phyloP scores from a whole-genome alignment of 2,888 invertebrate species.

The Choristoneura rosaceana region DNA sequence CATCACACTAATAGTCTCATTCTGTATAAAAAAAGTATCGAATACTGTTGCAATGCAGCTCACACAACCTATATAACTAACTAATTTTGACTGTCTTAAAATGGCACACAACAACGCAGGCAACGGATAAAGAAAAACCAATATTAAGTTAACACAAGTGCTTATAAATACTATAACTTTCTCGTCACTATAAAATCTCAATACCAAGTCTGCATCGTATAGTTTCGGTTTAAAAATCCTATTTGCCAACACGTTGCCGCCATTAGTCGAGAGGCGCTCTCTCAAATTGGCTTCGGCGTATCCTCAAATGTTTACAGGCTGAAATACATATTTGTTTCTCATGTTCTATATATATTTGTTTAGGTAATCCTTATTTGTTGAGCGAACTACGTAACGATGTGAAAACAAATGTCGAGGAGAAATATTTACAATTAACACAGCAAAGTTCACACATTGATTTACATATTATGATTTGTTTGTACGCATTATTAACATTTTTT shows the following conservation, averaged over 20 bases:
- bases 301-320: constrained; percentile 28
- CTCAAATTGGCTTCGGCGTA: constrained; percentile 9
- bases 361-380: constrained; percentile 40
- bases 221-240: neutral
- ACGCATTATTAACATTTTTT: too few relatives aligned
- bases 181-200: neutral
- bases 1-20: too few relatives aligned
- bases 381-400: constrained; percentile 40
- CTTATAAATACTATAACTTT: too few relatives aligned
- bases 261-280: neutral
- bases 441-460: neutral
- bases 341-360: constrained; percentile 29
- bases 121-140: too few relatives aligned
- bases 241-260: neutral
- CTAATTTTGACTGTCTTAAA: too few relatives aligned
- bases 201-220: neutral
- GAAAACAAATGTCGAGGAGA: constrained; percentile 29
- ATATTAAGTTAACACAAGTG: too few relatives aligned
- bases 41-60: too few relatives aligned
- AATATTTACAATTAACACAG: constrained; percentile 12
- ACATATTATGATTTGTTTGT: neutral
- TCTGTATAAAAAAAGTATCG: too few relatives aligned
- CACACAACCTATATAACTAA: too few relatives aligned
- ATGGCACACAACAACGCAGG: too few relatives aligned
- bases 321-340: constrained; percentile 36